phyloP scores from a whole-genome alignment of 2,113 vertebrate species.

The Mirounga angustirostris region DNA sequence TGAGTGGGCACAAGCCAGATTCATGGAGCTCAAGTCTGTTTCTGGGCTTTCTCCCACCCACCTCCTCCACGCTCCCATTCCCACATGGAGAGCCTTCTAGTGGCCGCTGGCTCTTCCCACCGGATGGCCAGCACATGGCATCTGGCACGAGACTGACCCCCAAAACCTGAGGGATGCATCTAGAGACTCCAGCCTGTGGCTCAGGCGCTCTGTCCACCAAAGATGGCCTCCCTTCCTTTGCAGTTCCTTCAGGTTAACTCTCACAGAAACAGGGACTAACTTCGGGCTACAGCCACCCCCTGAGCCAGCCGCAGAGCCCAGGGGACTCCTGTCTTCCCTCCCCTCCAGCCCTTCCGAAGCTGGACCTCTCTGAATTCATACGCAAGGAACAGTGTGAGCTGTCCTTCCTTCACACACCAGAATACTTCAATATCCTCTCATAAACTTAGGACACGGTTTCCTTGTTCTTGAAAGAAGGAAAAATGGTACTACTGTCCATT shows the following conservation, averaged over 20 bases:
- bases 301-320: background rate
- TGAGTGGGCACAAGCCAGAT: background rate
- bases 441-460: background rate
- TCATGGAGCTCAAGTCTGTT: background rate
- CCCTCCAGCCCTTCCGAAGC: background rate
- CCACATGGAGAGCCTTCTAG: background rate
- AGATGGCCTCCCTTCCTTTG: background rate
- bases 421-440: background rate
- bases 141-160: no score
- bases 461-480: background rate
- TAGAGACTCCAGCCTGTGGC: background rate
- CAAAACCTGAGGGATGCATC: background rate
- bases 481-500: rapidly evolving
- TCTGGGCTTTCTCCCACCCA: background rate
- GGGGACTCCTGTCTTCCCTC: background rate
- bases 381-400: background rate
- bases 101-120: rapidly evolving
- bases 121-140: background rate
- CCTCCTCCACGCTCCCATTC: background rate
- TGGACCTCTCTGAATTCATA: background rate
- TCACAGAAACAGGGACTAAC: background rate
- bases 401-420: background rate
- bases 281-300: no score
- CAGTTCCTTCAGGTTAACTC: background rate
- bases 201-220: background rate